Evolutionary conservation across 2,888 invertebrate genomes (phyloP), one percentile per base, ranked within the genome.

Genomic region (Cantharis rustica): DNA sequence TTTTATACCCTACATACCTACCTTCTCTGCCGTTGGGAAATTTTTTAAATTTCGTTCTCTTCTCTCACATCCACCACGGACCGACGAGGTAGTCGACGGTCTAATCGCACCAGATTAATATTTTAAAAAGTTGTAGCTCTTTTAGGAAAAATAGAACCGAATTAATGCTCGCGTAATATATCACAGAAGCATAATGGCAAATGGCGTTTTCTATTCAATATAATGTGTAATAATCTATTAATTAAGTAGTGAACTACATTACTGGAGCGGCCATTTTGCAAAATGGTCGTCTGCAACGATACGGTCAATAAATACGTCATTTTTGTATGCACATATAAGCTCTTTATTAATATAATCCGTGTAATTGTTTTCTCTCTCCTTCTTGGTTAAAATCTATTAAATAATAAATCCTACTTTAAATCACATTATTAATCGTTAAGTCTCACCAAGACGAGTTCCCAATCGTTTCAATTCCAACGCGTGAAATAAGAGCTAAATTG

Each of bases 401-500:
- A 72, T 70, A 69, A 70, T 73, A 76, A 72, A 72, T 73, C 66
- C 69, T 17, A 63, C 70, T 23, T 71, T 31, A 74, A 69, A 63
- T 74, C 74, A 70, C n/a, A 69, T 66, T 72, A 73, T 16, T 68
- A 62, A 16, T 17, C 47, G 16, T 31, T 17, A 47, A 23, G 71
- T 20, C 20, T 20, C 47, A 16, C 31, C 70, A 68, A 68, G 71
- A 74, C 76, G 68, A 73, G 76, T 76, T 75, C 72, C 68, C 71
- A 71, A 68, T 71, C 61, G 71, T 75, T 75, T 71, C 75, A 63
- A 75, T 75, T 75, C 68, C 20, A 78, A 78, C 61, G 79, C 80
- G 79, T 79, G 80, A 80, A 80, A 80, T 80, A 74, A 73, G 73
- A 73, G 79, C 74, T 77, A 80, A 79, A 80, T 80, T 77, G 79